Conservation (phyloP, 2,113 vertebrate species). For the Thinocorus orbignyianus region DNA sequence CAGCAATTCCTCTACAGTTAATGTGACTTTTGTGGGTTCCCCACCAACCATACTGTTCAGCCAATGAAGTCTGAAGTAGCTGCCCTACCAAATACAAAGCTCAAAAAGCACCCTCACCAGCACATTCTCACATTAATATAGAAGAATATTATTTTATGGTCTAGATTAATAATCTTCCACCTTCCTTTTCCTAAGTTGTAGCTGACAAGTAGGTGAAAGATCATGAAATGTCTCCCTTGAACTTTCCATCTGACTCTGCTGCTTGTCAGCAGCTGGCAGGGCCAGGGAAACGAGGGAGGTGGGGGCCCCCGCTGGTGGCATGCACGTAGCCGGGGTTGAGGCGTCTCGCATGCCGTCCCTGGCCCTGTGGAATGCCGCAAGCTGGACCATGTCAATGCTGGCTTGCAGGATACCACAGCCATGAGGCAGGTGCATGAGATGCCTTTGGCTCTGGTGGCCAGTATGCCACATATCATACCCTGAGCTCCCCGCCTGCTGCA, state of each 20-base stretch:
- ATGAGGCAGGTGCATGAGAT: slow-evolving; percentile 40
- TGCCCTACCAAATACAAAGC: background rate
- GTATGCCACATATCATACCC: background rate
- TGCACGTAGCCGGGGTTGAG: background rate
- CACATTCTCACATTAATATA: background rate
- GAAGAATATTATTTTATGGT: background rate
- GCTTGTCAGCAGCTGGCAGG: slow-evolving; percentile 1
- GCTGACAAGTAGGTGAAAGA: slow-evolving; percentile 29
- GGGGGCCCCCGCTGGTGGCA: background rate
- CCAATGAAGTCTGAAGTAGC: background rate
- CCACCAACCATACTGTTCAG: background rate
- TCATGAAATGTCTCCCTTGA: background rate
- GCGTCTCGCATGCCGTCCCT: background rate
- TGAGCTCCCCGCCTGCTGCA: accelerated
- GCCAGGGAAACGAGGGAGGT: background rate
- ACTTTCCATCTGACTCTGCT: background rate
- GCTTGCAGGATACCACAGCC: background rate
- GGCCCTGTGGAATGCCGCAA: slow-evolving; percentile 43
- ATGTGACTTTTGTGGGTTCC: background rate
- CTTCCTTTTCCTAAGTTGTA: background rate
- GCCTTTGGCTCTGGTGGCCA: background rate
- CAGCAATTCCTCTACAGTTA: background rate
- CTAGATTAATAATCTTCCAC: background rate
- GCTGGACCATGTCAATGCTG: background rate
- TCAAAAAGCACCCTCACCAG: background rate